Base-by-base conservation (phyloP, 1,140 invertebrate genomes). In the Zaprionus ghesquierei region DNA sequence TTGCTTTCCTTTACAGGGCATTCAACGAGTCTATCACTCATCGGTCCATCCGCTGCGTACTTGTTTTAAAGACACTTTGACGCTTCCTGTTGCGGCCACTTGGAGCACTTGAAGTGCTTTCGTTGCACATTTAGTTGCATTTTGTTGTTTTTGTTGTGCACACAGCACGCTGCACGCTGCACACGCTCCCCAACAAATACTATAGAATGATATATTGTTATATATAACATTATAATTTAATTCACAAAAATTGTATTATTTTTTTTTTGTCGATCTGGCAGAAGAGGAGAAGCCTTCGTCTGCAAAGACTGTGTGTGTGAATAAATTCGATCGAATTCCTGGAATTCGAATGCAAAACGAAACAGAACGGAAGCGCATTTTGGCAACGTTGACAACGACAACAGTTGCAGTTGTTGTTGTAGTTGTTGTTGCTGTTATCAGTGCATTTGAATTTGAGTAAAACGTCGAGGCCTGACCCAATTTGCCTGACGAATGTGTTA, bases 321-420 rank as follows among this genome's bases (percentile, higher is more conserved):
- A 86, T 81, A 63, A 72, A 63, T 65, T 78, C 66, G 60, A 87
- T 74, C 70, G 35, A 79, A 76, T 86, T 86, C 81, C 81, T 87
- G 81, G 81, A 86, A 85, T 77, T 87, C n/a, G 53, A 51, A 66
- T 50, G 59, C 59, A 55, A 54, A 50, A 66, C 54, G 81, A 85
- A 87, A 54, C 75, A 65, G 81, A 85, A 87, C 82, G 81, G 81
- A 86, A 86, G 81, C 81, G 71, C 35, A 15, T 75, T 82, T 82
- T 56, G 70, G 75, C 55, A 71, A 71, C 69, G 69, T 73, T 50
- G 81, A 74, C 76, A 84, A 55, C 70, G 22, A 46, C 25, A 27
- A 8, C 10, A 18, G 55, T 72, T 29, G 60, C 71, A 46, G 56
- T 33, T 46, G 25, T 61, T 69, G 75, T 84, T 31, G 61, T 61